Evolutionary conservation across 2,797 vertebrate genomes (phyloP), one percentile per base, ranked within the genome.

Genomic region (Neomorphus geoffroyi): DNA sequence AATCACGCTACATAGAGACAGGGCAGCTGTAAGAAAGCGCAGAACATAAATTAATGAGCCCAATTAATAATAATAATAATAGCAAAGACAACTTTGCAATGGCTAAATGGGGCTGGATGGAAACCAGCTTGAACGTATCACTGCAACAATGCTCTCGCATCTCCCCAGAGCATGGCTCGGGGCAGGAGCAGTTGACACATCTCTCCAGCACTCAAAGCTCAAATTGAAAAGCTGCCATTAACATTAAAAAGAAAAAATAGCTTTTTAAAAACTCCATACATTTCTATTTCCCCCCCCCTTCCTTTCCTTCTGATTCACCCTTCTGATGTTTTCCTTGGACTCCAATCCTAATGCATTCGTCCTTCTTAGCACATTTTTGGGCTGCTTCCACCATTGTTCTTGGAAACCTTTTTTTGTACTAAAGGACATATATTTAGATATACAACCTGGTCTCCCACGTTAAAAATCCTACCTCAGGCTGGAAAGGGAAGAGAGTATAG

Each of bases 301-400:
- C 88, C 64, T 72, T 65, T 72, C 84, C 79, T 95, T 28, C 97
- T 98, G 97, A 98, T 98, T 98, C 97, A 98, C 97, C 95, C 94
- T 94, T 98, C 96, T 97, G 96, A 98, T 98, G 97, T 98, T 98
- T 98, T 97, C 73, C 96, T 98, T 98, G 98, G 98, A 97, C 92
- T 93, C 70, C 95, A 96, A 51, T 32, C 81, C 86, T 96, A 90
- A 96, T 73, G 94, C 95, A 94, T 96, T 97, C 91, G 80, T 96
- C 97, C 98, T 96, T 92, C 92, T 88, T 92, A 97, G 93, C 97
- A 97, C 96, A 98, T 97, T 97, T 97, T 98, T 98, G 98, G 97
- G 96, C 77, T 95, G 88, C 60, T 97, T 98, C 97, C 97, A 98
- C 96, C 97, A 98, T 97, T 98, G 97, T 98, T 98, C 97, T 97